Evolutionary conservation across 2,797 vertebrate genomes (phyloP).

Genomic region (Gallinago nigripennis): DNA sequence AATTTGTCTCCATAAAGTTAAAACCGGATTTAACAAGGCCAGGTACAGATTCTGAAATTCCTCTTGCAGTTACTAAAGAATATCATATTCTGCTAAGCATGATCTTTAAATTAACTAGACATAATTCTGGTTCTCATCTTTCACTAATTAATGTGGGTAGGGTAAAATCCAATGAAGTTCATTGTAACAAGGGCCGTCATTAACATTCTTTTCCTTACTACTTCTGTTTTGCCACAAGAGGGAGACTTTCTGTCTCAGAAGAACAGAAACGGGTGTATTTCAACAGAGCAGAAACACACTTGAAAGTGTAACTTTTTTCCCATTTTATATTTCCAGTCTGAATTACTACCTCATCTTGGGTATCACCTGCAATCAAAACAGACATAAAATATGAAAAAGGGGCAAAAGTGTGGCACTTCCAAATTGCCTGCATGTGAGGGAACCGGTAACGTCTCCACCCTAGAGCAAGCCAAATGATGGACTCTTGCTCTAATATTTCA

Average conservation of each 20-base stretch:
- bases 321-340: not conserved
- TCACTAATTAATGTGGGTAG: not conserved
- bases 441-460: not conserved
- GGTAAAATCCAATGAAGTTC: not conserved
- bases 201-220: not conserved
- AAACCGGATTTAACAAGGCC: not conserved
- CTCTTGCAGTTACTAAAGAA: not conserved
- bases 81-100: not conserved
- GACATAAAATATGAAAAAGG: not conserved
- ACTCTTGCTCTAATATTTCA: not conserved
- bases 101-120: not conserved
- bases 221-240: slow-evolving; percentile 42
- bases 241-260: slow-evolving; percentile 29
- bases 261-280: not conserved
- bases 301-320: not conserved
- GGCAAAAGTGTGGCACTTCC: not conserved
- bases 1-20: not conserved
- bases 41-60: not conserved
- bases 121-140: not conserved
- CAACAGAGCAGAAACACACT: not conserved
- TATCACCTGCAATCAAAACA: not conserved
- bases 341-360: not conserved
- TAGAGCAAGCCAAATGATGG: not conserved
- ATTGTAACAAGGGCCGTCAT: not conserved
- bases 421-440: not conserved